phyloP scores from a whole-genome alignment of 2,797 vertebrate species.

The Trachurus trachurus region DNA sequence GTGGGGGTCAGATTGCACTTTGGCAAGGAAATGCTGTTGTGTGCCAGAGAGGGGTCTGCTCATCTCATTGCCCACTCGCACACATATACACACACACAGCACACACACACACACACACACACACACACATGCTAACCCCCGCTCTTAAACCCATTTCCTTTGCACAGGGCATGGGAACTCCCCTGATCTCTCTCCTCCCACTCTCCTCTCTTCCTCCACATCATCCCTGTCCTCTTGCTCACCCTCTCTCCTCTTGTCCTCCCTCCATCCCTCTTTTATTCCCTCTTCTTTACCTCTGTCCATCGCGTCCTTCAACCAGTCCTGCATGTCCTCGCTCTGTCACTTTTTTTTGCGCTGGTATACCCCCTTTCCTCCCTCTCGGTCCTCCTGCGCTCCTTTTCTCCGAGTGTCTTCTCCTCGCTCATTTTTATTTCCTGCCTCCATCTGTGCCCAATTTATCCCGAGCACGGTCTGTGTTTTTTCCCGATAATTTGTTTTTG shows the following conservation, averaged over 20 bases:
- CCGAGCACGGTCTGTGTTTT: conserved; percentile 88
- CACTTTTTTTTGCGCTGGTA: conserved; percentile 69
- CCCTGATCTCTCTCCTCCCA: conserved; percentile 82
- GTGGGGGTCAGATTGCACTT: conserved; percentile 59
- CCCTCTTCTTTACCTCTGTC: conserved; percentile 48
- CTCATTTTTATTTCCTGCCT: conserved; percentile 84
- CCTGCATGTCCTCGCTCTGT: conserved; percentile 63
- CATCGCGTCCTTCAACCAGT: conserved; percentile 62
- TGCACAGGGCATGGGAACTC: conserved; percentile 88
- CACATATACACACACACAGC: conserved; percentile 46
- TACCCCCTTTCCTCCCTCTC: conserved; percentile 26
- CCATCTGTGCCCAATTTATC: conserved; percentile 98
- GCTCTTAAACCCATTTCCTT: conserved; percentile 86
- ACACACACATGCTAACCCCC: conserved; percentile 75
- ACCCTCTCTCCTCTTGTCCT: conserved; percentile 70
- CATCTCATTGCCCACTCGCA: conserved; percentile 80
- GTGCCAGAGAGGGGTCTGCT: conserved; percentile 83
- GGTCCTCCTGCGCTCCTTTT: conserved; percentile 39
- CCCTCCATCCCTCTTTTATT: conserved; percentile 41
- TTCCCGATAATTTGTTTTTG: conserved; percentile 97
- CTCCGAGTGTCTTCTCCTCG: conserved; percentile 68
- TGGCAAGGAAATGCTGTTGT: conserved; percentile 71
- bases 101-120: conserved; percentile 53
- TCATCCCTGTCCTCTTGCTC: conserved; percentile 79
- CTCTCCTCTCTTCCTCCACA: conserved; percentile 75